phyloP scores from a whole-genome alignment of 2,113 vertebrate genomes.

The Passer domesticus region DNA sequence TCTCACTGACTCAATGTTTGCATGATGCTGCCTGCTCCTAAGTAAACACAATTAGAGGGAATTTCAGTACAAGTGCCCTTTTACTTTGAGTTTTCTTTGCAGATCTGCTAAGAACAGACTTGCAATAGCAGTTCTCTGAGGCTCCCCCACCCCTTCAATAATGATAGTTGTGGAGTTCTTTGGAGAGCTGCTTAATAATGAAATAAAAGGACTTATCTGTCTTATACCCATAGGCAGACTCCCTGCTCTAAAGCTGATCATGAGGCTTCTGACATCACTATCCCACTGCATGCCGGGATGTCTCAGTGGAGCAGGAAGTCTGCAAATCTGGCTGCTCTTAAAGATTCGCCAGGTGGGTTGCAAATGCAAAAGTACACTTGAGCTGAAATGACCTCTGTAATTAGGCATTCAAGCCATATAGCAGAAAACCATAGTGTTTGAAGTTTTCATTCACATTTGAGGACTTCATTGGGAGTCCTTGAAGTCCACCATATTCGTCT shows the following conservation, averaged over 20 bases:
- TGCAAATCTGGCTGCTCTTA: slow-evolving; percentile 69
- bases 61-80: slow-evolving; percentile 66
- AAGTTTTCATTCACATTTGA: background rate
- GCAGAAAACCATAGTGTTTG: background rate
- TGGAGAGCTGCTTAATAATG: slow-evolving; percentile 56
- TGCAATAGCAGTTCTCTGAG: slow-evolving; percentile 52
- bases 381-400: slow-evolving; percentile 55
- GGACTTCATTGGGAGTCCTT: background rate
- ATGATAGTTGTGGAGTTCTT: slow-evolving; percentile 45
- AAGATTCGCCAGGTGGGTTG: slow-evolving; percentile 63
- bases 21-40: background rate
- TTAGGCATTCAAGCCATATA: background rate
- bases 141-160: background rate
- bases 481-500: background rate
- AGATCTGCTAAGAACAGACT: slow-evolving; percentile 58
- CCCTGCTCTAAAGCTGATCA: slow-evolving; percentile 66
- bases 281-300: slow-evolving; percentile 62
- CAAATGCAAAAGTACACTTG: slow-evolving; percentile 58
- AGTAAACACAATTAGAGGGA: slow-evolving; percentile 20
- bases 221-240: slow-evolving; percentile 69
- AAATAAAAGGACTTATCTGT: slow-evolving; percentile 64
- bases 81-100: slow-evolving; percentile 14
- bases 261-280: slow-evolving; percentile 61
- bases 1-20: background rate
- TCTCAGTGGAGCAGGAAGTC: slow-evolving; percentile 71